Conservation (phyloP, 2,888 invertebrate genomes). For the Melitaea athalia region DNA sequence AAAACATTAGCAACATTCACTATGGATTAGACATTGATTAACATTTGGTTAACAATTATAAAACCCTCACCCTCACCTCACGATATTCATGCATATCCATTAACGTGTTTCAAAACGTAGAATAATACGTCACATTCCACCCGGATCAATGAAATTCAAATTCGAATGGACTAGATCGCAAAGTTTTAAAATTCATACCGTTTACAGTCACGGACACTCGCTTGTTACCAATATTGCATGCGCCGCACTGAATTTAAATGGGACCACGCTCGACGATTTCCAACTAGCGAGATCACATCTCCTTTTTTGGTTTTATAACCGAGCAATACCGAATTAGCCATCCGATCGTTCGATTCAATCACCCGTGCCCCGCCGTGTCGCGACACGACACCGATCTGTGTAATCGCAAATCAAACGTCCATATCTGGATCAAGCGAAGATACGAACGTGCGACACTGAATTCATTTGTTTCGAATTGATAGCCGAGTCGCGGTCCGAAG, state of each 20-base stretch:
- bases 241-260: conserved; percentile 66
- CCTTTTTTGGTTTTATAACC: conserved; percentile 52
- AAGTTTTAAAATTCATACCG: conserved; percentile 69
- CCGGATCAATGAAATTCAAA: conserved; percentile 58
- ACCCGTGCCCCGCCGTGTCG: conserved; percentile 46
- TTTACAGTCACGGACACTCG: conserved; percentile 55
- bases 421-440: conserved; percentile 63
- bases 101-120: conserved; percentile 28
- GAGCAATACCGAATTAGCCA: conserved; percentile 53
- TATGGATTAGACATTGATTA: neutral
- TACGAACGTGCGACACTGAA: conserved; percentile 57
- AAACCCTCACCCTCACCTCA: conserved; percentile 4
- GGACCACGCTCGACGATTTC: conserved; percentile 45
- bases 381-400: conserved; percentile 37
- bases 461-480: conserved; percentile 60
- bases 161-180: conserved; percentile 49
- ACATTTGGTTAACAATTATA: conserved; percentile 4
- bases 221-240: conserved; percentile 69
- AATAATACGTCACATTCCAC: conserved; percentile 44
- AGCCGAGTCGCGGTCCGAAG: conserved; percentile 25
- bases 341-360: conserved; percentile 53
- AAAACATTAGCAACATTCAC: neutral
- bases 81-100: conserved; percentile 23
- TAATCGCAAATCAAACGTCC: conserved; percentile 64
- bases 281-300: conserved; percentile 50